Evolutionary conservation across 2,113 vertebrate species (phyloP), one percentile per base, ranked within the genome.

Genomic region (Calidris pygmaea): DNA sequence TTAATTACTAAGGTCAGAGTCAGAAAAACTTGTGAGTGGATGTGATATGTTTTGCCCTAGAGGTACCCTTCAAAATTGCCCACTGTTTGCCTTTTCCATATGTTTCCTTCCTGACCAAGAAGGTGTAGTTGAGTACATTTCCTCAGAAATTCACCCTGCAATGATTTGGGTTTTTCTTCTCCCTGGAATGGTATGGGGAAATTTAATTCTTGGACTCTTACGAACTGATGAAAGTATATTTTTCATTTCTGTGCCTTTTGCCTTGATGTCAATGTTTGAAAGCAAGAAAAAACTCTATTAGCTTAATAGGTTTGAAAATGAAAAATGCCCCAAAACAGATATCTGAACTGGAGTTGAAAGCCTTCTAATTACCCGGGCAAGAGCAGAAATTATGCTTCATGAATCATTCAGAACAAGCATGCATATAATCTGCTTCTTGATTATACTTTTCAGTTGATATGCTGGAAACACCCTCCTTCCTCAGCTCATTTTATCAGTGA

Each of bases 341-440:
- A 67, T 37, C 76, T 87, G 72, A 95, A 65, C 56, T 37, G 19
- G 77, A 95, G 52, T 39, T 96, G 84, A 95, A 92, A 89, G 59
- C 45, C 41, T 89, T 89, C 87, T 95, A 96, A 96, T 96, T 94
- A 90, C 43, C 47, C 3, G 0, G 73, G 87, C 77, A 95, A 93
- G 76, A 93, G 85, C 48, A 95, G 85, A 85, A 95, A 85, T 96
- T 89, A 87, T 63, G 43, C 82, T 96, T 94, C 93, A 96, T 97
- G 93, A 96, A 95, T 96, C 89, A 97, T 95, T 97, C 85, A 97
- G 74, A 96, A 72, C 56, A 80, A 94, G 85, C 67, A 68, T 50
- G 50, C n/a, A 91, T 96, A 79, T 95, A 89, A 92, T 96, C 75
- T 81, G 30, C 70, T 96, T 81, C 93, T 93, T 95, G 92, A 95